Conservation (phyloP, 2,113 vertebrate genomes). For the Bucco capensis region DNA sequence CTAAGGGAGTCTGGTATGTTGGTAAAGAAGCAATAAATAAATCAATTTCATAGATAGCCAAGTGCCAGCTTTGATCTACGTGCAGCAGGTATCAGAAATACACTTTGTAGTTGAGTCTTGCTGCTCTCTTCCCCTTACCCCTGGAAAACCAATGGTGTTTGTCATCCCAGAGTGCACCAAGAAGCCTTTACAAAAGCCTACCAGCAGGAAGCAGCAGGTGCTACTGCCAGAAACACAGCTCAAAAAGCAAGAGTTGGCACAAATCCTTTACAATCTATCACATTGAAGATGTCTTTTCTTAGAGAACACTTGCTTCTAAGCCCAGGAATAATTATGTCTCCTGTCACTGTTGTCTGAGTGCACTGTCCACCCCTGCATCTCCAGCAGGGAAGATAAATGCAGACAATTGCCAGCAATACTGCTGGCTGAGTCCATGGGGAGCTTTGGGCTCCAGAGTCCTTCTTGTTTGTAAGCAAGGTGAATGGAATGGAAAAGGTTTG, state of each 20-base stretch:
- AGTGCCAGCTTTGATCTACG: background rate
- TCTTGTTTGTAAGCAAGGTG: background rate
- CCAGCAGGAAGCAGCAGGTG: background rate
- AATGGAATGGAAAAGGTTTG: background rate
- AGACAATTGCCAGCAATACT: background rate
- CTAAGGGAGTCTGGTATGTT: background rate
- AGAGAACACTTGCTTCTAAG: background rate
- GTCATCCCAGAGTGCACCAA: background rate
- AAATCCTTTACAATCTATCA: background rate
- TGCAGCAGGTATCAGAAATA: background rate
- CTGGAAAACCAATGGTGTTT: background rate
- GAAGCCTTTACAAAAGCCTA: background rate
- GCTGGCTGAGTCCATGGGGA: background rate
- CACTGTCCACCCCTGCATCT: background rate
- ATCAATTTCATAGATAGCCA: background rate
- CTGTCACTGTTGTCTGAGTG: background rate
- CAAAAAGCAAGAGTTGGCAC: background rate
- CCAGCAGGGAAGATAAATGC: background rate
- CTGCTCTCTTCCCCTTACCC: background rate
- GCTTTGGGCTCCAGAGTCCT: background rate
- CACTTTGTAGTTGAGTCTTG: background rate
- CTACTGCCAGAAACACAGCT: background rate
- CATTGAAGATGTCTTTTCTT: background rate
- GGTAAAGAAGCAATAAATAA: slow-evolving; percentile 16
- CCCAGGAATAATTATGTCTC: background rate